Evolutionary conservation across 1,140 invertebrate genomes (phyloP).

Genomic region (Eurosta solidaginis): DNA sequence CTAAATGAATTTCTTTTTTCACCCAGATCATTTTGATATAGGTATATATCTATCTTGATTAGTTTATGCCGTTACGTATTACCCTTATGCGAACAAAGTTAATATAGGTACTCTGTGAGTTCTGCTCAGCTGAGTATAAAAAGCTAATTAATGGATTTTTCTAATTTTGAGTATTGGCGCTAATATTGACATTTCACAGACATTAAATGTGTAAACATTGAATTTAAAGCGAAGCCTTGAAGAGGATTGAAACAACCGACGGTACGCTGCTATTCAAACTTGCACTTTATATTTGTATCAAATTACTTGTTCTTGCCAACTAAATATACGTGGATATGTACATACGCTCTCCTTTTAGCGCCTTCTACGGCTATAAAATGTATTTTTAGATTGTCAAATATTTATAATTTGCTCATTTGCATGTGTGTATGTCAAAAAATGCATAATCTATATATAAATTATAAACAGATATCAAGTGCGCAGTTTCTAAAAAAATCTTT

Average conservation of each 20-base stretch:
- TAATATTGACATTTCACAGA: constrained; percentile 27
- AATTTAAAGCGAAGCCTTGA: neutral
- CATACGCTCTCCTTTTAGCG: neutral
- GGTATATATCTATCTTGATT: too few relatives aligned
- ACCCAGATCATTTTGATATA: too few relatives aligned
- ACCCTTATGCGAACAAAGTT: too few relatives aligned
- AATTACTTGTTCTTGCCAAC: too few relatives aligned
- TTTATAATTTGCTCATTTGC: neutral
- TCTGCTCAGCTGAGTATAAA: too few relatives aligned
- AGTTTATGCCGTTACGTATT: too few relatives aligned
- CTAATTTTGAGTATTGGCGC: neutral
- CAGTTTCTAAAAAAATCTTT: neutral
- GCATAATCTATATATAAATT: neutral
- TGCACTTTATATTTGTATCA: too few relatives aligned
- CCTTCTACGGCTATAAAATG: neutral
- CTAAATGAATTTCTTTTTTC: too few relatives aligned
- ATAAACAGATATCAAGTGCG: neutral
- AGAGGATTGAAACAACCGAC: neutral
- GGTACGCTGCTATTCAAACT: neutral
- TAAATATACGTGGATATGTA: neutral
- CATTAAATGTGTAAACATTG: neutral
- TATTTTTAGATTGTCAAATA: constrained; percentile 3
- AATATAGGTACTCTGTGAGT: too few relatives aligned
- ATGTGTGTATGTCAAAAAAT: neutral
- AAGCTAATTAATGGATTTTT: constrained; percentile 3